Percentiles rank a stretch among this genome's conserved stretches.
Evolutionary conservation across 2,888 invertebrate species (phyloP).

Genomic region (Eupithecia centaureata): DNA sequence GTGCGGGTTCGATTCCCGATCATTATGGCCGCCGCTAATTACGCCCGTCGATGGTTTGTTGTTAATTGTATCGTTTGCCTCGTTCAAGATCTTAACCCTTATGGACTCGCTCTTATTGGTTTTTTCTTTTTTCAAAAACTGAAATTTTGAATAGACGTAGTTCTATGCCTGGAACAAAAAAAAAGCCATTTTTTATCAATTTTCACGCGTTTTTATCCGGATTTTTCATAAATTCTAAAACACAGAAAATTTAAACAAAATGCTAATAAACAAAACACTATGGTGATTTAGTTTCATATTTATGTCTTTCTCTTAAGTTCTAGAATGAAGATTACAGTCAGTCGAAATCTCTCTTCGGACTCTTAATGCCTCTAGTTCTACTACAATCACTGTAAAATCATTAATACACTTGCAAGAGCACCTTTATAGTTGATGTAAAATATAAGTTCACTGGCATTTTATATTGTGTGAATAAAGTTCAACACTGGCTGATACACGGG

Average conservation of each 20-base stretch:
- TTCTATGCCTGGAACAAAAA: too few species aligned
- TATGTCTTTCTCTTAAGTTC: not conserved
- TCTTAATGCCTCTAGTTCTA: not conserved
- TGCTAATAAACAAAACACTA: not conserved
- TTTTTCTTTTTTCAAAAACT: too few species aligned
- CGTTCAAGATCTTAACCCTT: too few species aligned
- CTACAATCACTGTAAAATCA: not conserved
- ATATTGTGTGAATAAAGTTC: not conserved
- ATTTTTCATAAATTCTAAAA: too few species aligned
- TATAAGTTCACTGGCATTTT: too few species aligned
- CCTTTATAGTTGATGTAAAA: not conserved
- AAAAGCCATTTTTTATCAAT: too few species aligned
- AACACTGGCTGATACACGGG: not conserved
- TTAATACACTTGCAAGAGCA: not conserved
- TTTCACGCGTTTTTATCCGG: too few species aligned
- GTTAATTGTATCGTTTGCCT: slow-evolving; percentile 2
- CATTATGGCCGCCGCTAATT: not conserved
- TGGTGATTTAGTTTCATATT: not conserved
- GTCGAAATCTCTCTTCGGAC: not conserved
- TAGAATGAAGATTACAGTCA: not conserved
- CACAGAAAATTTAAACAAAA: too few species aligned
- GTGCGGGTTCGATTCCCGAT: not conserved
- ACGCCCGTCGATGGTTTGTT: not conserved
- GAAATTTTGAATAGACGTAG: too few species aligned
- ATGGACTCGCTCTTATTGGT: too few species aligned